Evolutionary conservation across 2,113 vertebrate genomes (phyloP), one percentile per base, ranked within the genome.

Genomic region (Oplegnathus fasciatus): DNA sequence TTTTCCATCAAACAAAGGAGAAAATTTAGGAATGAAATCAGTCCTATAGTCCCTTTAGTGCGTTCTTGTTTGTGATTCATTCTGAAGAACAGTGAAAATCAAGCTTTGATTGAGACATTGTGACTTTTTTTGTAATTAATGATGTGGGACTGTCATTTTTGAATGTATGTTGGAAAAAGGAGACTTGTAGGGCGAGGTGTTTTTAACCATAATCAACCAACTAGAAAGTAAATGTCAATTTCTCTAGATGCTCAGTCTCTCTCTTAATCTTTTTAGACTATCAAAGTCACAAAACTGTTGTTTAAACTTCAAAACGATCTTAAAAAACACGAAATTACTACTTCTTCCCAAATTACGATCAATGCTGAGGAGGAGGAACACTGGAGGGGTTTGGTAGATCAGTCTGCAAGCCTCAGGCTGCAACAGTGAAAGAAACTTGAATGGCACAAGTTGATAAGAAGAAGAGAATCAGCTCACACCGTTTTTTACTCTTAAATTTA

Each of bases 361-460:
- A n/a, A n/a, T n/a, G n/a, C n/a, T 58, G 24, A 65, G 24, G 5
- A 44, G 37, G 28, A 17, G n/a, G 13, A 42, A 20, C 24, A 18
- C 13, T 50, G 6, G 6, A 42, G 1, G 0, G 8, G 44, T 64
- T 46, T 24, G 13, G 15, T 22, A 22, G 17, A 34, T 55, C 24
- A 28, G 3, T 71, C 11, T 67, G 46, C 10, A 48, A n/a, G 20
- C 20, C 9, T 64, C 14, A 30, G 9, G 5, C 20, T 50, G 28
- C 22, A 69, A 13, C 48, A 46, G 22, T 62, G 11, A 58, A 55
- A 80, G 6, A 67, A 14, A 64, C 10, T 18, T 70, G 40, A 64
- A 65, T 61, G 37, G 52, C 15, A 78, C 15, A 42, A 61, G n/a
- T 13, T 78, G 46, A 68, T 42, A 69, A n/a, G 28, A 40, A 9